These are phyloP conservation scores for Papilio xuthus DNA, from an alignment of 1,140 invertebrate species.

Conservation along the genomic window DNA sequence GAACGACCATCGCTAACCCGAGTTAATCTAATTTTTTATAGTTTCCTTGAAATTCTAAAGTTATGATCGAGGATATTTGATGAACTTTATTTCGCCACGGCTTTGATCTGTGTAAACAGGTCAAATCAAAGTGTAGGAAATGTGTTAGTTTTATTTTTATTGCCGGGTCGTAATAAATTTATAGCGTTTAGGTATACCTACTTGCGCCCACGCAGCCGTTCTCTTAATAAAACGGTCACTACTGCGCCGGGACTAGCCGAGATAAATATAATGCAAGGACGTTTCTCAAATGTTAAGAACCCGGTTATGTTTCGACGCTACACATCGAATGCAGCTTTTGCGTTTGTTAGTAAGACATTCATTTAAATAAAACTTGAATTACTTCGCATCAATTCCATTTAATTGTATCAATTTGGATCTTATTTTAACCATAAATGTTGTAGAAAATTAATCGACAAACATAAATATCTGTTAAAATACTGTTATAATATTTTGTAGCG, in stretches of 20 bases:
- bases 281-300: conserved; percentile 44
- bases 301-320: conserved; percentile 33
- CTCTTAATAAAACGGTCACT: conserved; percentile 64
- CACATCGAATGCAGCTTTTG: conserved; percentile 31
- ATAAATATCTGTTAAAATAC: not conserved
- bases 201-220: conserved; percentile 67
- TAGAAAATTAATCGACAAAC: not conserved
- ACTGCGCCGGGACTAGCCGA: conserved; percentile 50
- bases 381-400: not conserved
- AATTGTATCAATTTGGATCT: not conserved
- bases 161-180: conserved; percentile 73
- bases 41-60: conserved; percentile 43
- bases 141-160: conserved; percentile 79
- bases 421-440: not conserved
- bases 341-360: no score
- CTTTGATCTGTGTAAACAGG: conserved; percentile 79
- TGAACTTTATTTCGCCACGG: conserved; percentile 67
- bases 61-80: conserved; percentile 68
- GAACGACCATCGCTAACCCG: not conserved
- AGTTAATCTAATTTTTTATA: conserved; percentile 32
- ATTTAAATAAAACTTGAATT: not conserved
- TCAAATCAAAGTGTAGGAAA: conserved; percentile 79
- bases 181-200: conserved; percentile 67
- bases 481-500: not conserved
- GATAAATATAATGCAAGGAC: conserved; percentile 67